Evolutionary conservation across 2,113 vertebrate species (phyloP), one percentile per base, ranked within the genome.

Genomic region (Gila orcuttii): DNA sequence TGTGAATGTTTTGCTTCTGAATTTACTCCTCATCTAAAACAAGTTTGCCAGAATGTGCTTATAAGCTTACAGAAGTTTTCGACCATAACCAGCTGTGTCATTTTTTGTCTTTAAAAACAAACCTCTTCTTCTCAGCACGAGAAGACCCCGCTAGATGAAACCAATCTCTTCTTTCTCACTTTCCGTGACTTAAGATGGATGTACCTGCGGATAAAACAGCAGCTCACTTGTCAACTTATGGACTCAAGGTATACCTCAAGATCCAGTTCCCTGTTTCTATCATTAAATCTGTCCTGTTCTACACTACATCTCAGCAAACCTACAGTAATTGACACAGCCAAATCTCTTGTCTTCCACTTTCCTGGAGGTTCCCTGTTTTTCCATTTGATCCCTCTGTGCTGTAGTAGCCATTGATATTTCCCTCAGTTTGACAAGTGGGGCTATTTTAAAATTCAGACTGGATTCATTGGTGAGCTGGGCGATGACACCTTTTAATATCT

Each of bases 401-500:
- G 31, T 66, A 23, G 36, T 52, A 50, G 45, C 47, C 82, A 71
- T 71, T 50, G 66, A 73, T 71, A n/a, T 66, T 68, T 42, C 88
- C 88, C 79, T 87, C 68, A 45, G 59, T n/a, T n/a, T 42, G 66
- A 83, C 45, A 57, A 39, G 47, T 55, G 10, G 13, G 71, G 73
- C 42, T 84, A 93, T 94, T 92, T 95, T 95, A 94, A 95, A 94
- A 94, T 95, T 96, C 95, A 94, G 94, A 83, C 91, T 92, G 93
- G 95, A 95, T 96, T 95, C 93, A 94, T 95, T 92, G 92, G 94
- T 93, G 93, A 93, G 92, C 90, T 82, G 79, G 91, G 93, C 91
- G 79, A 88, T 94, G 96, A 92, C 93, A 92, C 87, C 85, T 92
- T 96, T 96, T 96, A 96, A 97, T 96, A 97, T 96, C 95, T 95